Evolutionary conservation across 2,113 vertebrate species (phyloP), one percentile per base, ranked within the genome.

Genomic region (Tychaedon coryphoeus): DNA sequence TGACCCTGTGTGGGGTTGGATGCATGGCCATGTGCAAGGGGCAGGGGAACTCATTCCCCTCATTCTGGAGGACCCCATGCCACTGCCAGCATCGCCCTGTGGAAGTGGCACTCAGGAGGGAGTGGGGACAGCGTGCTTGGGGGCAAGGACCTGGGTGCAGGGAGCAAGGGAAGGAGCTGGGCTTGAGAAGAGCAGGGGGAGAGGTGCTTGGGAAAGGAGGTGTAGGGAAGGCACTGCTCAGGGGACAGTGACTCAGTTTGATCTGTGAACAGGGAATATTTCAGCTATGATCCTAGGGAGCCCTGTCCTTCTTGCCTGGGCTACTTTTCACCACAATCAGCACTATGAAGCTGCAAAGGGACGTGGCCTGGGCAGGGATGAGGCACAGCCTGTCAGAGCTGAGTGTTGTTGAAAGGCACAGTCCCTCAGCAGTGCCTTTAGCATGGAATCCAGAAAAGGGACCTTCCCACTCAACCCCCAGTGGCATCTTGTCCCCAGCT

Each of bases 21-120:
- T 7, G 1, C 9, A 11, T 4, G 58, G 54, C 16, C 3, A 1
- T 0, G 0, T 65, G 64, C 0, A 0, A 70, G 31, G n/a, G 45
- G 14, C 22, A 45, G 1, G 42, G 8, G 19, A 18, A 43, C 14
- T 53, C 2, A 7, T 34, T 15, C 60, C 31, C n/a, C 29, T 29
- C 50, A 12, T 20, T 33, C 42, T 65, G 71, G 10, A 45, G 48
- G 45, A 12, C 6, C 10, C 33, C 31, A 10, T 10, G 22, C 58
- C 48, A 16, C 43, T 8, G 24, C n/a, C 61, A 82, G 56, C 69
- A 34, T 47, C 14, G 0, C 18, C 18, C 0, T 1, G 24, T 4
- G 11, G 45, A 61, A 12, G 22, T 1, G 16, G 31, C 56, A 79
- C 13, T 29, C 26, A 20, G 36, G 10, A 72, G 28, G n/a, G 33